Conservation (phyloP, 2,888 invertebrate species). For the Caenorhabditis imperialis region DNA sequence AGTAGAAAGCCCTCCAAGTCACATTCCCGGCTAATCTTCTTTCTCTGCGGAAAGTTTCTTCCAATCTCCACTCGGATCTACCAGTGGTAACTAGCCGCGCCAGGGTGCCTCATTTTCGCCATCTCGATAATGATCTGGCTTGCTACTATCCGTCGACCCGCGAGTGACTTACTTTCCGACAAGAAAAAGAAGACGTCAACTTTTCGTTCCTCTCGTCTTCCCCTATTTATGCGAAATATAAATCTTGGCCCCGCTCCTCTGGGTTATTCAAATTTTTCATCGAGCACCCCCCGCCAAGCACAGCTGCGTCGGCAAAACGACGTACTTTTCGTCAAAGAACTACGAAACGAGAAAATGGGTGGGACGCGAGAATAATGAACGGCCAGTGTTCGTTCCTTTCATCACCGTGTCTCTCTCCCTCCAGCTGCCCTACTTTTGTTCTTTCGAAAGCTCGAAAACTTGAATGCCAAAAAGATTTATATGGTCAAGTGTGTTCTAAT, state of each 20-base stretch:
- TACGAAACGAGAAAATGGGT: conserved; percentile 18
- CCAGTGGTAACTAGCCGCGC: conserved; percentile 32
- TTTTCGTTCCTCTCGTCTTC: neutral
- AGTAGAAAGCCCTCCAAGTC: no score
- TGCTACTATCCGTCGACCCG: conserved; percentile 37
- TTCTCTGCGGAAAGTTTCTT: conserved; percentile 16
- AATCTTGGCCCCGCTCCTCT: conserved; percentile 4
- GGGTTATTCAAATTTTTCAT: conserved; percentile 52
- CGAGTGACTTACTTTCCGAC: conserved; percentile 52
- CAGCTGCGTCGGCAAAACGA: conserved; percentile 45
- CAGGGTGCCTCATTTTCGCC: conserved; percentile 16
- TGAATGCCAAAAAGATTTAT: no score
- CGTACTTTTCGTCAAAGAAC: conserved; percentile 52
- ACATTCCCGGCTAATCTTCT: conserved; percentile 37
- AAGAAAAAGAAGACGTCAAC: conserved; percentile 21
- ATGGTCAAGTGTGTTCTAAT: no score
- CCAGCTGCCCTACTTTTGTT: conserved; percentile 2
- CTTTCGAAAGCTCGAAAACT: no score
- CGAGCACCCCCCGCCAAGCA: conserved; percentile 22
- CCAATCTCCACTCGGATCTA: conserved; percentile 11
- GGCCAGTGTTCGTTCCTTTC: conserved; percentile 18
- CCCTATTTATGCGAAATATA: conserved; percentile 21
- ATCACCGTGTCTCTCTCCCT: neutral
- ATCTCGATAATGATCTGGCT: conserved; percentile 53
- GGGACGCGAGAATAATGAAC: conserved; percentile 47